These are phyloP conservation scores for Caerostris extrusa DNA, from an alignment of 1,140 invertebrate genomes.

Conservation along the genomic window DNA sequence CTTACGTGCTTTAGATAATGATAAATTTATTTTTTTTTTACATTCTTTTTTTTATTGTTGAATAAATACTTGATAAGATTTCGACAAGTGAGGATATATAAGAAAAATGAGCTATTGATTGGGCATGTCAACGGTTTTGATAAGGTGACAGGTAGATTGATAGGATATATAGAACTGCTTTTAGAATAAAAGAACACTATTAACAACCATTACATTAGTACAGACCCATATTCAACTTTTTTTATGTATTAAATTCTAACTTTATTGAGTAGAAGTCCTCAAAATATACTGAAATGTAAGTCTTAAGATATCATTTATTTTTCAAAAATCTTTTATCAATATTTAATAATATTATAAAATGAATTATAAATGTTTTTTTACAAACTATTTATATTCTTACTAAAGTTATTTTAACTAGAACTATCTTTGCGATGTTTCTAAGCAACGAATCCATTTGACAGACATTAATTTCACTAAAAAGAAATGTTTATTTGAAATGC, in stretches of 20 bases:
- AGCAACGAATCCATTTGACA: background rate
- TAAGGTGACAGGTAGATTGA: background rate
- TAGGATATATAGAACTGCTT: background rate
- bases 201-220: too few relatives aligned
- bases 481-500: background rate
- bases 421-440: background rate
- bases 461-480: background rate
- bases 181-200: too few relatives aligned
- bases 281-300: too few relatives aligned
- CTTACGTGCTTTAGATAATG: background rate
- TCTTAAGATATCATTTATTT: too few relatives aligned
- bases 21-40: background rate
- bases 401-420: background rate
- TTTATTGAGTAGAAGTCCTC: too few relatives aligned
- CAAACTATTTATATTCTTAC: background rate
- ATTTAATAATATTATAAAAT: too few relatives aligned
- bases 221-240: too few relatives aligned
- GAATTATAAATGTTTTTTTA: background rate
- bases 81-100: conserved; percentile 13
- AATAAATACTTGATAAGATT: background rate
- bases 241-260: too few relatives aligned
- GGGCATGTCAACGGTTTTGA: background rate
- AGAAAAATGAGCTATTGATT: conserved; percentile 37
- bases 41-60: background rate
- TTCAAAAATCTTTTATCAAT: too few relatives aligned